Percentiles rank a stretch among this genome's conserved stretches.
Evolutionary conservation across 2,888 invertebrate species (phyloP).

Genomic region (Gibbula magus): DNA sequence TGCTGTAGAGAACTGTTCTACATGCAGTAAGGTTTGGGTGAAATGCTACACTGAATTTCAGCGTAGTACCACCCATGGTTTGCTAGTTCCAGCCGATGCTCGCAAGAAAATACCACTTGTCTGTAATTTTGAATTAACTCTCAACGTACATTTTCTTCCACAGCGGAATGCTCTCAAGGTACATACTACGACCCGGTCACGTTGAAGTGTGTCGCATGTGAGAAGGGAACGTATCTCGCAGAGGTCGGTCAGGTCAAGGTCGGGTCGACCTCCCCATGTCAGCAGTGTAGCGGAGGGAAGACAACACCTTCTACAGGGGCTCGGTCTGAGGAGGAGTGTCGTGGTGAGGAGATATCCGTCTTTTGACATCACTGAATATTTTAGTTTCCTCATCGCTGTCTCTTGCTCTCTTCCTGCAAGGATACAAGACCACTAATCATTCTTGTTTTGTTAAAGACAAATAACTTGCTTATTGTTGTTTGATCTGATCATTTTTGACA

Average conservation of each 20-base stretch:
- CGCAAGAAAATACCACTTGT: too few relatives aligned
- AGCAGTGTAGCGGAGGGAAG: constrained; percentile 35
- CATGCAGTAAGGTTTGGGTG: too few relatives aligned
- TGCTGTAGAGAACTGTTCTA: too few relatives aligned
- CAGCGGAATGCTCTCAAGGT: constrained; percentile 56
- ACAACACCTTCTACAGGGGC: constrained; percentile 42
- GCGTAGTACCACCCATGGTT: too few relatives aligned
- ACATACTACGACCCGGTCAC: constrained; percentile 45
- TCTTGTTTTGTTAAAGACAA: too few relatives aligned
- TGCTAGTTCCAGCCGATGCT: too few relatives aligned
- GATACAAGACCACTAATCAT: neutral
- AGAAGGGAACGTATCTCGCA: constrained; percentile 47
- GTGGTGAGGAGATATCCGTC: constrained; percentile 34
- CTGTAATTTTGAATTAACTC: neutral
- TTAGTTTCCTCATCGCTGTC: too few relatives aligned
- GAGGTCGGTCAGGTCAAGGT: constrained; percentile 31
- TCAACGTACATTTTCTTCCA: neutral
- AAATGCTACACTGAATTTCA: too few relatives aligned
- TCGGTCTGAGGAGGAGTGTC: constrained; percentile 34
- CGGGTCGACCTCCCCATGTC: constrained; percentile 34
- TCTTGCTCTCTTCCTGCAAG: too few relatives aligned
- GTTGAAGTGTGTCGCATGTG: constrained; percentile 47
- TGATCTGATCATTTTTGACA: too few relatives aligned
- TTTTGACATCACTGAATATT: neutral
- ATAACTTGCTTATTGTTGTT: too few relatives aligned